Conservation (phyloP, 1,140 invertebrate species). For the Caenorhabditis brenneri region DNA sequence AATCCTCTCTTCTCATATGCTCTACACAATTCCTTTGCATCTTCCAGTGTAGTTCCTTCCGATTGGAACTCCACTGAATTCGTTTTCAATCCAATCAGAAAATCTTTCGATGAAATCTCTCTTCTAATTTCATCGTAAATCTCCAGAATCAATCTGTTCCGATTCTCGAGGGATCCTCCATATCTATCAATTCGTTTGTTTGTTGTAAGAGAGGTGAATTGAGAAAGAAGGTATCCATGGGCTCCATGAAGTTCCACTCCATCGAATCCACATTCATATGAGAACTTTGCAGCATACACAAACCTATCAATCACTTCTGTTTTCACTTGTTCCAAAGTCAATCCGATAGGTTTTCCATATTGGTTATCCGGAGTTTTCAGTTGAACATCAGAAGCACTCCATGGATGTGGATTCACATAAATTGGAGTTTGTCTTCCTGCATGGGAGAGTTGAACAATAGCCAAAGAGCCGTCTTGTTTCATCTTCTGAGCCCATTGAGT, state of each 20-base stretch:
- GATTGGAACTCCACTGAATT: conserved; percentile 61
- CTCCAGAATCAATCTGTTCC: conserved; percentile 58
- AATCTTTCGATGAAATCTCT: conserved; percentile 46
- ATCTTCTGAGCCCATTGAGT: conserved; percentile 38
- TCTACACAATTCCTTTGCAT: conserved; percentile 37
- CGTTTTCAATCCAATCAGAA: conserved; percentile 59
- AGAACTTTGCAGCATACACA: conserved; percentile 57
- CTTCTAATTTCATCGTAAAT: conserved; percentile 59
- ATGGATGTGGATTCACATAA: conserved; percentile 56
- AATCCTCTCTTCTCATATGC: conserved; percentile 56
- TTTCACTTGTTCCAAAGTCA: conserved; percentile 48
- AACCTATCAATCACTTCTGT: conserved; percentile 59
- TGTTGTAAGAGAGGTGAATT: conserved; percentile 60
- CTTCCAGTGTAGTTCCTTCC: conserved; percentile 34
- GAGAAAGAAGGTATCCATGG: conserved; percentile 62
- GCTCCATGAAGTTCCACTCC: conserved; percentile 62
- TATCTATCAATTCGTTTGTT: conserved; percentile 62
- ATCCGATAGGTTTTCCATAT: conserved; percentile 58
- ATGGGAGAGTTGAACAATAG: conserved; percentile 56
- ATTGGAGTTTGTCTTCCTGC: conserved; percentile 57
- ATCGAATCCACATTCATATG: conserved; percentile 60
- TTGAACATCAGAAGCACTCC: conserved; percentile 54
- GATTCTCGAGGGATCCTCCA: conserved; percentile 59
- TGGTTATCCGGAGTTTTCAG: background rate
- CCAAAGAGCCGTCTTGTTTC: conserved; percentile 54